Conservation (phyloP, 37 sponge, comb jelly and placozoan genomes). For the Diacarnus erythraeanus region DNA sequence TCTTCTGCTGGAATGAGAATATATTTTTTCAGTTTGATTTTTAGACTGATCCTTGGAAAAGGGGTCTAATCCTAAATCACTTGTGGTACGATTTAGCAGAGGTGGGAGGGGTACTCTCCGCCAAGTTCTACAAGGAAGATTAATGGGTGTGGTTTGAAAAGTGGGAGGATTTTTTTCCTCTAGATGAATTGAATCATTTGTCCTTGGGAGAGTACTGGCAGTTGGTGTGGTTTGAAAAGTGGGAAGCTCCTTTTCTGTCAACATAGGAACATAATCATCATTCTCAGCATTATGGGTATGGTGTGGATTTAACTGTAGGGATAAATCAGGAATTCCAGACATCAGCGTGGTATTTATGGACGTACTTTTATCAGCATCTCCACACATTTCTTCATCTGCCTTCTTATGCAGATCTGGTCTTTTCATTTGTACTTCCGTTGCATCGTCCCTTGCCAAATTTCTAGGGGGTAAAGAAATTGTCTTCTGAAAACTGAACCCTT, state of each 20-base stretch:
- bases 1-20: background rate
- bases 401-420: background rate
- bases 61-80: background rate
- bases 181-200: background rate
- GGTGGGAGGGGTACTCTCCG: background rate
- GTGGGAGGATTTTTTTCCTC: background rate
- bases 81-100: background rate
- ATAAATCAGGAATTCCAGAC: background rate
- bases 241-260: background rate
- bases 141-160: background rate
- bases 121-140: background rate
- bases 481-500: conserved; percentile 15
- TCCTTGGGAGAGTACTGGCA: background rate
- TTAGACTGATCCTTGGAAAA: background rate
- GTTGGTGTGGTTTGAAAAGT: background rate
- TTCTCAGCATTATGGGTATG: too few species aligned
- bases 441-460: background rate
- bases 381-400: background rate
- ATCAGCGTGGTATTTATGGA: background rate
- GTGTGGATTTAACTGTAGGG: background rate
- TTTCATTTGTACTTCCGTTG: background rate
- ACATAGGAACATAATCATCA: too few species aligned
- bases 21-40: background rate
- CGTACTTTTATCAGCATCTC: background rate
- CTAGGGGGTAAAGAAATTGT: conserved; percentile 34